phyloP scores from a whole-genome alignment of 2,113 vertebrate genomes.

The Heterotis niloticus region DNA sequence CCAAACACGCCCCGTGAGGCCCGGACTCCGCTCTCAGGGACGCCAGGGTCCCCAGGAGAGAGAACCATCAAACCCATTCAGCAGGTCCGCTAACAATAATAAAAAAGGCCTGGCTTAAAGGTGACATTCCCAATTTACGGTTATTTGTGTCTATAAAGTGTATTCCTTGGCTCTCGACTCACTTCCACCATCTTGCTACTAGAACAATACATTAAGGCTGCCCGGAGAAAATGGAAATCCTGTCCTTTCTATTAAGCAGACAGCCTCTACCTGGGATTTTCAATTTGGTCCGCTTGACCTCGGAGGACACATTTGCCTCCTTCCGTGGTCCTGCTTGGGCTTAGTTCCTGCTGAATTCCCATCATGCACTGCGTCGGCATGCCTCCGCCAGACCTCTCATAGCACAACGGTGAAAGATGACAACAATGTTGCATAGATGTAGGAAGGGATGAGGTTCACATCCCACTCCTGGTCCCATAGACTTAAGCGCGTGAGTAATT shows the following conservation, averaged over 20 bases:
- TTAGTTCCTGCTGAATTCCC: conserved; percentile 47
- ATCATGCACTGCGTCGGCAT: background rate
- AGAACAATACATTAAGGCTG: conserved; percentile 92
- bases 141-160: conserved; percentile 99
- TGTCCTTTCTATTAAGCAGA: conserved; percentile 89
- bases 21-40: conserved; percentile 71
- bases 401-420: too few relatives aligned
- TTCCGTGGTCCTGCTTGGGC: conserved; percentile 53
- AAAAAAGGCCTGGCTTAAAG: conserved; percentile 98
- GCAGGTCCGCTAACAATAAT: conserved; percentile 98
- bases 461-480: too few relatives aligned
- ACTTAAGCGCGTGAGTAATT: too few relatives aligned
- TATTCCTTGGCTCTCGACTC: conserved; percentile 93
- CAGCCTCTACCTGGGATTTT: conserved; percentile 86
- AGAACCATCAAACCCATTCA: conserved; percentile 95
- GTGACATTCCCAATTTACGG: conserved; percentile 99
- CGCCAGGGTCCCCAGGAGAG: conserved; percentile 81
- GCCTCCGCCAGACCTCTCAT: background rate
- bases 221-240: conserved; percentile 91
- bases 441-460: too few relatives aligned
- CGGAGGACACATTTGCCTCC: conserved; percentile 67
- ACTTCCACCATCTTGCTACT: conserved; percentile 77
- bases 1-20: conserved; percentile 78
- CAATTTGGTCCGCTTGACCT: conserved; percentile 73
- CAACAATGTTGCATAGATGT: too few relatives aligned